These are phyloP conservation scores for Gallinago solitaria DNA, from an alignment of 2,797 vertebrate species.

Conservation along the genomic window DNA sequence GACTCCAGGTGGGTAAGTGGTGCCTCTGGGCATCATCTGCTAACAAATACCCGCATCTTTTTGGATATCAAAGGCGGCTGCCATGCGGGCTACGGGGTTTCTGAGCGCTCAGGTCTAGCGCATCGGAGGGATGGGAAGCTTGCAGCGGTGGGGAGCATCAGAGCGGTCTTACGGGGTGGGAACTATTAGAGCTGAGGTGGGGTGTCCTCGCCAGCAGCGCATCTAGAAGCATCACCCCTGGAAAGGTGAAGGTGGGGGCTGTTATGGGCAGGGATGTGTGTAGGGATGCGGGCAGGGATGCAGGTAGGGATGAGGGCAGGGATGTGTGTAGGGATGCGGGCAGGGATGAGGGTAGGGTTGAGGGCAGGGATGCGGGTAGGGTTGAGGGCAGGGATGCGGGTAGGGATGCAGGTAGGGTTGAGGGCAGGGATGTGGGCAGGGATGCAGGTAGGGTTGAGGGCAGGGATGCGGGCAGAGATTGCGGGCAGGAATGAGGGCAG, in stretches of 20 bases:
- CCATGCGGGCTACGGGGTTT: accelerated
- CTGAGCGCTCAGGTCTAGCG: accelerated
- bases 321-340: no score
- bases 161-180: not conserved
- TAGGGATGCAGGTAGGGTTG: not conserved
- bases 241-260: not conserved
- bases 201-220: not conserved
- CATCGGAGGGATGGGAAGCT: accelerated
- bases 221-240: accelerated
- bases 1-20: not conserved
- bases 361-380: no score
- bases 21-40: not conserved
- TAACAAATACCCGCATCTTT: accelerated
- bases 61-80: accelerated
- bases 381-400: no score
- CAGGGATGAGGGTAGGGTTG: no score
- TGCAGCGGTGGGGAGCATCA: no score
- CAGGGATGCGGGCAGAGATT: no score
- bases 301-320: no score
- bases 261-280: not conserved
- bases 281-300: not conserved
- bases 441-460: no score
- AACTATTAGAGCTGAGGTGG: not conserved
- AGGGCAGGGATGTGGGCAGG: no score
- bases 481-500: no score